phyloP scores from a whole-genome alignment of 2,113 vertebrate species.

The Pogona vitticeps region DNA sequence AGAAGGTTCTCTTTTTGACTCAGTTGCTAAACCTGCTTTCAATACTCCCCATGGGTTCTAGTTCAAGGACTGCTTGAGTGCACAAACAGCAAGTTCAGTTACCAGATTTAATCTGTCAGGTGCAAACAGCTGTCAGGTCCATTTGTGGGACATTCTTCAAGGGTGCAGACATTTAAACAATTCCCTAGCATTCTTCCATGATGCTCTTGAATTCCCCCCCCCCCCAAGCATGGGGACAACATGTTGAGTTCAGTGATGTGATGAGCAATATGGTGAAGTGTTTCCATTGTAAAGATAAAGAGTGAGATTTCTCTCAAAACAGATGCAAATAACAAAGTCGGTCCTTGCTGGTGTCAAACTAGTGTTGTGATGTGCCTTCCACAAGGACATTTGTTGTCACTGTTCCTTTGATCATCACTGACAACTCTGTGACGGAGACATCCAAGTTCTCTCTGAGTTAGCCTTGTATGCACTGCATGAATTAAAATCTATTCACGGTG shows the following conservation, averaged over 20 bases:
- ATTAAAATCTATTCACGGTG: slow-evolving; percentile 20
- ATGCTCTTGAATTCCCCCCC: slow-evolving; percentile 34
- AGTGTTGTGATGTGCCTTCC: accelerated
- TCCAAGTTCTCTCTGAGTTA: slow-evolving; percentile 22
- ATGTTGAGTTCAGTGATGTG: slow-evolving; percentile 47
- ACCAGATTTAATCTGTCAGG: slow-evolving; percentile 65
- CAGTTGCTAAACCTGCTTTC: slow-evolving; percentile 62
- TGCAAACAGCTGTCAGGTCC: slow-evolving; percentile 59
- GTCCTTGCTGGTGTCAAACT: background rate
- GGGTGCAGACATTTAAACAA: slow-evolving; percentile 41
- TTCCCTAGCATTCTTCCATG: slow-evolving; percentile 25
- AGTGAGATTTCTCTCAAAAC: background rate
- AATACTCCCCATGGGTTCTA: slow-evolving; percentile 50
- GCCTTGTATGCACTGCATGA: background rate
- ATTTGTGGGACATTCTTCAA: slow-evolving; percentile 56
- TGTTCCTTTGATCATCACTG: slow-evolving; percentile 42
- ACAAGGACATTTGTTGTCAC: slow-evolving; percentile 18
- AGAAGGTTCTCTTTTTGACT: slow-evolving; percentile 51
- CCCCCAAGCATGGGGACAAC: slow-evolving; percentile 30
- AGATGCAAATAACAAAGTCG: slow-evolving; percentile 14
- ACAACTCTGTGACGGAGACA: slow-evolving; percentile 44
- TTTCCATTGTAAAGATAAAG: background rate
- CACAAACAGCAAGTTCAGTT: slow-evolving; percentile 61
- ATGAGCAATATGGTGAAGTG: slow-evolving; percentile 33
- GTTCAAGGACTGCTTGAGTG: slow-evolving; percentile 56